Conservation (phyloP, 1,140 invertebrate species). For the Drosophila parabipectinata region DNA sequence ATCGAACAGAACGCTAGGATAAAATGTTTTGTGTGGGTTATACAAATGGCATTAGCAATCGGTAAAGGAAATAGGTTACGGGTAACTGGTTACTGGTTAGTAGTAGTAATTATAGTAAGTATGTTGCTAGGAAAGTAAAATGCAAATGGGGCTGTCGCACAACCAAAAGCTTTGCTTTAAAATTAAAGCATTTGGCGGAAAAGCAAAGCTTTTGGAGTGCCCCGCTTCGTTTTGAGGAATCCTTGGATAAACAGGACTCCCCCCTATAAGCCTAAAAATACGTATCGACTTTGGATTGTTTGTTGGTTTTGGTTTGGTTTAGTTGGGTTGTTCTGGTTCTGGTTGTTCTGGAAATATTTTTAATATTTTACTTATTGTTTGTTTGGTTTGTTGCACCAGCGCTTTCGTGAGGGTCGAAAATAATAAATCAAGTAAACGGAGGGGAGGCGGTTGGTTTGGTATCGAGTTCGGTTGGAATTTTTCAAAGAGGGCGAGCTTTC, state of each 20-base stretch:
- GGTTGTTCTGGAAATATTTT: conserved; percentile 11
- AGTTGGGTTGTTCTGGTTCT: conserved; percentile 45
- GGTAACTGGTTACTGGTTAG: conserved; percentile 43
- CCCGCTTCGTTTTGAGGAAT: conserved; percentile 32
- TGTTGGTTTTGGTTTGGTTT: conserved; percentile 52
- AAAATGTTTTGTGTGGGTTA: conserved; percentile 61
- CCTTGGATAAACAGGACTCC: conserved; percentile 9
- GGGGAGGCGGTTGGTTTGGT: conserved; percentile 16
- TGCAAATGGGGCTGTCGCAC: conserved; percentile 52
- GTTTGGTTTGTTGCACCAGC: conserved; percentile 40
- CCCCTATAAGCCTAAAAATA: conserved; percentile 83
- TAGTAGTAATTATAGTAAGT: conserved; percentile 42
- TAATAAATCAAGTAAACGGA: conserved; percentile 45
- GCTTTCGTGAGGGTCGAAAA: conserved; percentile 60
- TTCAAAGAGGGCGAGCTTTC: conserved; percentile 41
- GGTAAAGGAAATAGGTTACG: conserved; percentile 17
- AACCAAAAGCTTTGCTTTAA: conserved; percentile 66
- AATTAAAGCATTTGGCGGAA: conserved; percentile 35
- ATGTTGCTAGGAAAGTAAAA: conserved; percentile 64
- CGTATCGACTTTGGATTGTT: conserved; percentile 84
- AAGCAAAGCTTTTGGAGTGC: conserved; percentile 68
- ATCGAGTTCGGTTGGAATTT: conserved; percentile 19
- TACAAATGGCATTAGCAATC: conserved; percentile 70
- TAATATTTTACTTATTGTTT: neutral
- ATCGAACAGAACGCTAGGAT: conserved; percentile 67